phyloP scores from a whole-genome alignment of 2,113 vertebrate genomes.

The Dromaius novaehollandiae region DNA sequence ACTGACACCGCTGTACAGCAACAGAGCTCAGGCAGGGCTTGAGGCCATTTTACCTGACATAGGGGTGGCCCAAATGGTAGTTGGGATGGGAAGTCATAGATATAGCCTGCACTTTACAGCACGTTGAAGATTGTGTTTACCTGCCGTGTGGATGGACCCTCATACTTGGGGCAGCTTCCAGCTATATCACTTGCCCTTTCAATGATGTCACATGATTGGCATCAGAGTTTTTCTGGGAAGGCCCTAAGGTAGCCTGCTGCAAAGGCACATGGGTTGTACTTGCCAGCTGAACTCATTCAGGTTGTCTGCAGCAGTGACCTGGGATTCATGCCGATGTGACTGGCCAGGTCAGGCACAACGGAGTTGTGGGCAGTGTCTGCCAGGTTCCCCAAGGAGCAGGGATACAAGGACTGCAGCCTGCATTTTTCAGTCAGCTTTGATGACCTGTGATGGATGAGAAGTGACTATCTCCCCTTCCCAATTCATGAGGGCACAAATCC shows the following conservation, averaged over 20 bases:
- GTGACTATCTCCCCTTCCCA: neutral
- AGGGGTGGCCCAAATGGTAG: neutral
- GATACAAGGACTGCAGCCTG: neutral
- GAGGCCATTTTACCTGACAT: neutral
- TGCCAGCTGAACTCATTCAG: neutral
- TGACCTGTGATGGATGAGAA: neutral
- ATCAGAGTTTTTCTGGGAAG: neutral
- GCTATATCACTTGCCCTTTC: neutral
- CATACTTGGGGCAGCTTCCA: fast-evolving
- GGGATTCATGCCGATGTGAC: neutral
- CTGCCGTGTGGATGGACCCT: fast-evolving
- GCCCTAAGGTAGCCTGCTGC: fast-evolving
- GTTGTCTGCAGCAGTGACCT: neutral
- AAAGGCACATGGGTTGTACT: neutral
- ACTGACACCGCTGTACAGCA: neutral
- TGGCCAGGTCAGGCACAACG: neutral
- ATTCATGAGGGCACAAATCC: neutral
- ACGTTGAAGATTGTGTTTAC: fast-evolving
- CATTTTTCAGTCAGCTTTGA: neutral
- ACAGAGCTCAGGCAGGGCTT: neutral
- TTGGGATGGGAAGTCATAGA: neutral
- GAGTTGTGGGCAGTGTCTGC: fast-evolving
- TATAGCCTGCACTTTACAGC: neutral
- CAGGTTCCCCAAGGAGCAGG: neutral
- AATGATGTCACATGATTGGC: neutral